These are phyloP conservation scores for Trachelus troglodyta DNA, from an alignment of 2,888 invertebrate genomes.

Conservation along the genomic window DNA sequence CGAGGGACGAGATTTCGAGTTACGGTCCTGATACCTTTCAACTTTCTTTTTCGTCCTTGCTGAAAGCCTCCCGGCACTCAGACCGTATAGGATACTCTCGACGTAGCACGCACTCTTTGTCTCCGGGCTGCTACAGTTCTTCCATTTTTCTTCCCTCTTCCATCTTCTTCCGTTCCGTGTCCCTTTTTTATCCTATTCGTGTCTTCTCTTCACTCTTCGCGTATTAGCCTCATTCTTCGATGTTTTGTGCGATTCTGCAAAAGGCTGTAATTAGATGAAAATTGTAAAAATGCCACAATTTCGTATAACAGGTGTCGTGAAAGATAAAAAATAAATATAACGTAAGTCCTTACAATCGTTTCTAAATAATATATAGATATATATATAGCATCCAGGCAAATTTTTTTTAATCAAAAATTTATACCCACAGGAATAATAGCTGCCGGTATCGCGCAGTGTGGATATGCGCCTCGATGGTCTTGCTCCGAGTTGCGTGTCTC, in stretches of 20 bases:
- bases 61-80: constrained; percentile 5
- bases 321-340: not conserved
- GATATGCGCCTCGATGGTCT: not conserved
- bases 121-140: constrained; percentile 14
- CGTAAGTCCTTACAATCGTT: not conserved
- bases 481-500: not conserved
- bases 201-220: not conserved
- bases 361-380: not conserved
- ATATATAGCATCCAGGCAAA: too few relatives aligned
- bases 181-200: not conserved
- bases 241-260: not conserved
- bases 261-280: not conserved
- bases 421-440: not conserved
- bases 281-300: not conserved
- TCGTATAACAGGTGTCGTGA: not conserved
- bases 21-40: constrained; percentile 23
- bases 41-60: constrained; percentile 12
- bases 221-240: not conserved
- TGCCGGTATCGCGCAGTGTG: not conserved
- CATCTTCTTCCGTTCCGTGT: constrained; percentile 8
- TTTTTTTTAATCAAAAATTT: too few relatives aligned
- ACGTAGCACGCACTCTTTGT: constrained; percentile 22
- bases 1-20: constrained; percentile 3
- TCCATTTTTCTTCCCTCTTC: constrained; percentile 25
- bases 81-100: constrained; percentile 7